phyloP scores from a whole-genome alignment of 2,797 vertebrate species.

The Malacoctenus gilli region DNA sequence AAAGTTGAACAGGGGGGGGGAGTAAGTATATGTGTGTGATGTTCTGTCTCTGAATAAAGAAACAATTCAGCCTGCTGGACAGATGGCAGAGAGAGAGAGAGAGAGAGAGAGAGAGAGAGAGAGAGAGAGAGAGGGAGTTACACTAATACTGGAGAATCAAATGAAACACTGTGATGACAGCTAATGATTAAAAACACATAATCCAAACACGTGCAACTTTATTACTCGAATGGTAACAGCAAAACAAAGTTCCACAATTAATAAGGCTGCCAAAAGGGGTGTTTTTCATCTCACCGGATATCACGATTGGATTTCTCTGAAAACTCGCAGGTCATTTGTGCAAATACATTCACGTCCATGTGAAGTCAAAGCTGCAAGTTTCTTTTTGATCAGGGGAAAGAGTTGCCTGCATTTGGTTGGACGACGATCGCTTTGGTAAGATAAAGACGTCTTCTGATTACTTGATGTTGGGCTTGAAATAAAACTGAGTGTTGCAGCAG shows the following conservation, averaged over 20 bases:
- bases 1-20: constrained; percentile 42
- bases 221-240: constrained; percentile 10
- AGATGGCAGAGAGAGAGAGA: constrained; percentile 8
- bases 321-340: constrained; percentile 22
- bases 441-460: background rate
- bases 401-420: constrained; percentile 1
- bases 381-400: no score
- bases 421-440: constrained; percentile 3
- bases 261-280: constrained; percentile 40
- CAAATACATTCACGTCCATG: constrained; percentile 65
- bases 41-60: constrained; percentile 33
- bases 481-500: no score
- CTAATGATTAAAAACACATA: constrained; percentile 18
- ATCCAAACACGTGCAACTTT: constrained; percentile 36
- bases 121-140: no score
- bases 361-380: constrained; percentile 5
- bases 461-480: no score
- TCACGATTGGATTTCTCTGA: constrained; percentile 16
- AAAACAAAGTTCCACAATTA: constrained; percentile 28
- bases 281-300: constrained; percentile 19
- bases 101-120: no score
- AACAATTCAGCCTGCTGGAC: constrained; percentile 28
- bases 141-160: constrained; percentile 33
- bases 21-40: constrained; percentile 27
- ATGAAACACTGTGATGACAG: constrained; percentile 33